phyloP scores from a whole-genome alignment of 1,140 invertebrate genomes.

The Pogonognathellus flavescens region DNA sequence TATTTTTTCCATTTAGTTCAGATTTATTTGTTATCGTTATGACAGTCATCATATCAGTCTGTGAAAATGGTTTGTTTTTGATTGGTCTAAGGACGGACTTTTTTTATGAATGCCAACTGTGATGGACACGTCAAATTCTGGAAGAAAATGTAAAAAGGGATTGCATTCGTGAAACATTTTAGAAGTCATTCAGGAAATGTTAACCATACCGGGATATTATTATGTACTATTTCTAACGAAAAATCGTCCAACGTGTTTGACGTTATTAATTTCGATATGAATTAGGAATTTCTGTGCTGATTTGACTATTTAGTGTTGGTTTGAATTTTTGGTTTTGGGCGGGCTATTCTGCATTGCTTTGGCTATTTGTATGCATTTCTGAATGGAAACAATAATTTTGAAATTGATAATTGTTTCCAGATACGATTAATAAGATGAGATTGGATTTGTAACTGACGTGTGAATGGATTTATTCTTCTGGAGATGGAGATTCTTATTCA shows the following conservation, averaged over 20 bases:
- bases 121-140: slow-evolving; percentile 99
- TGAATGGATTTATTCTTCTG: slow-evolving; percentile 92
- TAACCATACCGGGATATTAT: slow-evolving; percentile 88
- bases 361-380: no score
- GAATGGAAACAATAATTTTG: neutral
- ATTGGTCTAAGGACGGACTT: slow-evolving; percentile 86
- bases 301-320: no score
- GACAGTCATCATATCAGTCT: no score
- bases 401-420: slow-evolving; percentile 73
- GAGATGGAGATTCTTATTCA: slow-evolving; percentile 88
- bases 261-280: slow-evolving; percentile 97
- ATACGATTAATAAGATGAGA: slow-evolving; percentile 99
- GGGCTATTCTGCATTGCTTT: no score
- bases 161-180: slow-evolving; percentile 99
- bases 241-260: slow-evolving; percentile 98
- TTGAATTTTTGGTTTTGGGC: no score
- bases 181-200: slow-evolving; percentile 90
- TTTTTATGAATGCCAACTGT: slow-evolving; percentile 91
- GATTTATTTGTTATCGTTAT: slow-evolving; percentile 34
- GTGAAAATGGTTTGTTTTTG: slow-evolving; percentile 63
- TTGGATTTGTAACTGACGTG: slow-evolving; percentile 87
- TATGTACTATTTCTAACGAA: slow-evolving; percentile 92
- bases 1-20: slow-evolving; percentile 51
- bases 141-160: slow-evolving; percentile 92
- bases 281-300: no score